Base-by-base conservation (phyloP, 2,888 invertebrate species). In the Ophioninae sp. region DNA sequence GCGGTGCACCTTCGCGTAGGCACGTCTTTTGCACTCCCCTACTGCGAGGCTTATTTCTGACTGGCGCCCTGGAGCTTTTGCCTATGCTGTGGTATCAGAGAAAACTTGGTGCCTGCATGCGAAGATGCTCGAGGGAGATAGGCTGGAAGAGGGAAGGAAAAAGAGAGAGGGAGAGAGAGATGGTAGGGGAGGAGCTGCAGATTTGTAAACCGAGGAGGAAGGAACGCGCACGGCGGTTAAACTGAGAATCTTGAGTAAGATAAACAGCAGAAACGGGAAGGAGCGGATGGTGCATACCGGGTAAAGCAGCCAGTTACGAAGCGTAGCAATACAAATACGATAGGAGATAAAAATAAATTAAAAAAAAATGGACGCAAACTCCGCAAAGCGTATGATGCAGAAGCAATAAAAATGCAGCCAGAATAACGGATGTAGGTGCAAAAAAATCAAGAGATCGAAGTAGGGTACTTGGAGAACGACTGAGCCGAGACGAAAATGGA, bases 171-270 rank as follows among this genome's bases (percentile, higher is more conserved):
- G 23, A 41, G 22, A 30, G 23, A 5, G 63, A 72, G 6, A 64
- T 13, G 22, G 56, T 41, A 13, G 41, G 23, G 23, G 58, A 59
- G 56, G 51, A 9, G 76, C 13, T 71, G 72, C 75, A 76, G 85
- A 85, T 83, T 83, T 83, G 81, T 81, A 85, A 81, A 81, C 74
- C 79, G 65, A 74, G 39, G 78, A 67, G 74, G 74, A 81, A 78
- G 78, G 78, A 83, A 74, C 74, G 81, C 74, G 71, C 83, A 78
- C 77, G 65, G 78, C 74, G 83, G 83, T 83, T 83, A 83, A 81
- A 81, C 83, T 74, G 81, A 77, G 78, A 83, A 81, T 83, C 81
- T 77, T 81, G 83, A 82, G 79, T 77, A 82, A 83, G 78, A 81
- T 81, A 77, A 79, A 85, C 80, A 82, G 82, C 78, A 71, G 59